These are phyloP conservation scores for Avahi laniger DNA, from an alignment of 2,797 vertebrate genomes.

Conservation along the genomic window DNA sequence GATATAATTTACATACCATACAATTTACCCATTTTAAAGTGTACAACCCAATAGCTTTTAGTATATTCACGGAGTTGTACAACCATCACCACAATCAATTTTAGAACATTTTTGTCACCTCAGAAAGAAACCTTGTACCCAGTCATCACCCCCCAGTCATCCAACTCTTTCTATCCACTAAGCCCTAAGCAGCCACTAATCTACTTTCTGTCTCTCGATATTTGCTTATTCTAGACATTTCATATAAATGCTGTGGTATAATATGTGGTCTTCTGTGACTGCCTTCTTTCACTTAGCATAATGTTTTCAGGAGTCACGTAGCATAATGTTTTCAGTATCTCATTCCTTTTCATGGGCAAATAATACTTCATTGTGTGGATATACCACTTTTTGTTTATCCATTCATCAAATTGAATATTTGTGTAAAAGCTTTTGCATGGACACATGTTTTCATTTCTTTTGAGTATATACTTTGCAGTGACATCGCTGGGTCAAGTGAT, in stretches of 20 bases:
- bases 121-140: not conserved
- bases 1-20: not conserved
- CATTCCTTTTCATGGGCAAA: not conserved
- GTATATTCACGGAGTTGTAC: not conserved
- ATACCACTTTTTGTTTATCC: not conserved
- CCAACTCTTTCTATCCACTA: too few species aligned
- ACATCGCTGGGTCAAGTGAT: not conserved
- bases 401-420: not conserved
- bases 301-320: not conserved
- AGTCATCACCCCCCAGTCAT: not conserved
- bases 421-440: not conserved
- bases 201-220: not conserved
- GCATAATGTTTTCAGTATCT: not conserved
- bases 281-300: not conserved
- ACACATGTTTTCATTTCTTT: not conserved
- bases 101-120: not conserved
- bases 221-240: not conserved
- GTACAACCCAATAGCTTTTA: not conserved
- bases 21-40: not conserved
- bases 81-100: not conserved
- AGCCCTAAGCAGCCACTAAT: not conserved
- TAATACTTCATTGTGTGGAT: not conserved
- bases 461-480: not conserved
- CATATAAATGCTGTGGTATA: not conserved
- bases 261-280: not conserved